A percentile compares a stretch with the other conserved stretches of the same genome.
Evolutionary conservation across 2,888 invertebrate species (phyloP).

Genomic region (Papilio gigon): DNA sequence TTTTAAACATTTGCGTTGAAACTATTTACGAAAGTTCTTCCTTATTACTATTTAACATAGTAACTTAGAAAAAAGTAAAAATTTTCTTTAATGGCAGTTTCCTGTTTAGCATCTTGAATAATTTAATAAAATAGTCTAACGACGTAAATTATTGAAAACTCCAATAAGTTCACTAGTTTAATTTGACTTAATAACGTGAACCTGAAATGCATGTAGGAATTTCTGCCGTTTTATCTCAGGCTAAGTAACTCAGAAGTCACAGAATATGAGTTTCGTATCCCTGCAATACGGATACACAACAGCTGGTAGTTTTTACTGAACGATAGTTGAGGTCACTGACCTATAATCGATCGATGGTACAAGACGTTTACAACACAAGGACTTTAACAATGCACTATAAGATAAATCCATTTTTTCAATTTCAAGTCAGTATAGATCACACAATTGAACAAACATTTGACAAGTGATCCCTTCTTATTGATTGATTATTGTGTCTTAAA

Average conservation of each 20-base stretch:
- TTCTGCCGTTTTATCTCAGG: too few relatives aligned
- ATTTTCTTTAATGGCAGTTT: too few relatives aligned
- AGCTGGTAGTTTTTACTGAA: background rate
- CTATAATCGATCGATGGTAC: background rate
- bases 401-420: background rate
- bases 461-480: background rate
- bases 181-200: too few relatives aligned
- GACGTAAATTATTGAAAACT: too few relatives aligned
- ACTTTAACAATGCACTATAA: conserved; percentile 3
- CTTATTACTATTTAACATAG: too few relatives aligned
- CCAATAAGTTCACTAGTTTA: too few relatives aligned
- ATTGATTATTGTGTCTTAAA: background rate
- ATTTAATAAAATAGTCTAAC: background rate
- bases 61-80: too few relatives aligned
- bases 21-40: too few relatives aligned
- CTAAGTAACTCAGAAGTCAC: background rate
- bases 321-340: background rate
- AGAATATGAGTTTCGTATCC: background rate
- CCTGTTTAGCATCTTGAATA: background rate
- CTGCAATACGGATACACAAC: background rate
- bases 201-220: too few relatives aligned
- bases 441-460: background rate
- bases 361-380: background rate
- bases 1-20: too few relatives aligned
- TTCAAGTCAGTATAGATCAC: background rate